phyloP scores from a whole-genome alignment of 1,140 invertebrate genomes.

The Tetramorium alpestre region DNA sequence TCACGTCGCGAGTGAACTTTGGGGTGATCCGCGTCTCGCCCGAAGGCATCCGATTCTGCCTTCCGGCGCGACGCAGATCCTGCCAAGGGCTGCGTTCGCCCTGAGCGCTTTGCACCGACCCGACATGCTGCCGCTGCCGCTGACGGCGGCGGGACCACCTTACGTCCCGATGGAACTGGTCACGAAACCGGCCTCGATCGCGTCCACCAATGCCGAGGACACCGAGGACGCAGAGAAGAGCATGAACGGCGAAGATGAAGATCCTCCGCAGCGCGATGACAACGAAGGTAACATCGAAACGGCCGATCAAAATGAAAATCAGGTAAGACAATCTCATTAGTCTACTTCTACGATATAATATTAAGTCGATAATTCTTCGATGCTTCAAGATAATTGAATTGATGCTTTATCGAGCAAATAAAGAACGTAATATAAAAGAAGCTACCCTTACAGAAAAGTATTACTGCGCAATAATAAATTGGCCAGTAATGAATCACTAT shows the following conservation, averaged over 20 bases:
- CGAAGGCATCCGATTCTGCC: slow-evolving; percentile 80
- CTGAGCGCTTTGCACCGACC: slow-evolving; percentile 80
- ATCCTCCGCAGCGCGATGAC: slow-evolving; percentile 68
- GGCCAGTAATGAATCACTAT: too few relatives aligned
- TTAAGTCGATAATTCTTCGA: not conserved
- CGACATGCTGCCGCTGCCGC: slow-evolving; percentile 76
- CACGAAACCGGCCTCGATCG: slow-evolving; percentile 69
- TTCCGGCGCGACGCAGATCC: slow-evolving; percentile 78
- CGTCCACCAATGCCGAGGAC: slow-evolving; percentile 56
- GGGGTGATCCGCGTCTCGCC: slow-evolving; percentile 82
- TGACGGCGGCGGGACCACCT: slow-evolving; percentile 72
- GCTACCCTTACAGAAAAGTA: too few relatives aligned
- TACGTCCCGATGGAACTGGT: slow-evolving; percentile 78
- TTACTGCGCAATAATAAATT: too few relatives aligned
- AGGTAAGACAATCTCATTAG: slow-evolving; percentile 64
- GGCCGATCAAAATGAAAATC: slow-evolving; percentile 77
- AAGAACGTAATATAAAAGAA: not conserved
- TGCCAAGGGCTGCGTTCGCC: slow-evolving; percentile 80
- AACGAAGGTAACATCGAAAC: slow-evolving; percentile 80
- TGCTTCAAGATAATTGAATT: not conserved
- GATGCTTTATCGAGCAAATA: not conserved
- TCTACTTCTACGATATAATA: not conserved
- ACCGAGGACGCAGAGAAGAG: slow-evolving; percentile 50
- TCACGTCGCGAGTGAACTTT: slow-evolving; percentile 83
- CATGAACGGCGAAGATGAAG: slow-evolving; percentile 41